Base-by-base conservation (phyloP, 2,113 vertebrate species). In the Microcebus lehilahytsara region DNA sequence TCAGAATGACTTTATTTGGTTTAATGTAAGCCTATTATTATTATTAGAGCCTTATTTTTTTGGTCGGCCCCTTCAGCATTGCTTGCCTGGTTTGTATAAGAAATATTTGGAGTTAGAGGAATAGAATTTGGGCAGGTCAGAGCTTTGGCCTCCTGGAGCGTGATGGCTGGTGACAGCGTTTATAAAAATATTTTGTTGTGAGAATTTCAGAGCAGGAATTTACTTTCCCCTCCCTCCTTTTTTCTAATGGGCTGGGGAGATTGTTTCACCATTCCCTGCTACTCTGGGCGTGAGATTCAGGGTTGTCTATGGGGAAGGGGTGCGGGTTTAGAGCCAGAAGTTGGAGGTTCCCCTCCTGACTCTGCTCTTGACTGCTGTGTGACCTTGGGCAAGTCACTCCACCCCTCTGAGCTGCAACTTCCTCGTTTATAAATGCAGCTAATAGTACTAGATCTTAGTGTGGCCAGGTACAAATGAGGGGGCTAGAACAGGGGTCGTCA, bases 1-100 rank as follows among this genome's bases (percentile, higher is more conserved):
- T 98, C 96, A 90, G 97, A 98, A 99, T 98, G 94, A 98, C 98
- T 98, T 98, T 98, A 98, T 99, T 98, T 98, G 97, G 95, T 98
- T 98, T 98, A 98, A 98, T 98, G 95, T 97, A 97, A 51, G 34
- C 95, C 98, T 98, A 98, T 98, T 98, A 99, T 98, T 98, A 98
- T 98, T 99, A 99, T 98, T 97, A 97, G 94, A 96, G 87, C 60
- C 40, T 97, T 98, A 72, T 62, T 84, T 96, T 96, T 96, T 97
- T 89, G 91, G 89, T 89, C 25, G 17, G 89, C 85, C 88, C 91
- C 89, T 91, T 98, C 89, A 97, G 96, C 93, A 95, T 88, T 98
- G 93, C 97, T 95, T 97, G 97, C 96, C 97, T 98, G 98, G 95
- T 97, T 98, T 97, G 97, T 94, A 97, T 98, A 97, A 98, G 94